Conservation (phyloP, 2,797 vertebrate species). For the Simalia tracyae region DNA sequence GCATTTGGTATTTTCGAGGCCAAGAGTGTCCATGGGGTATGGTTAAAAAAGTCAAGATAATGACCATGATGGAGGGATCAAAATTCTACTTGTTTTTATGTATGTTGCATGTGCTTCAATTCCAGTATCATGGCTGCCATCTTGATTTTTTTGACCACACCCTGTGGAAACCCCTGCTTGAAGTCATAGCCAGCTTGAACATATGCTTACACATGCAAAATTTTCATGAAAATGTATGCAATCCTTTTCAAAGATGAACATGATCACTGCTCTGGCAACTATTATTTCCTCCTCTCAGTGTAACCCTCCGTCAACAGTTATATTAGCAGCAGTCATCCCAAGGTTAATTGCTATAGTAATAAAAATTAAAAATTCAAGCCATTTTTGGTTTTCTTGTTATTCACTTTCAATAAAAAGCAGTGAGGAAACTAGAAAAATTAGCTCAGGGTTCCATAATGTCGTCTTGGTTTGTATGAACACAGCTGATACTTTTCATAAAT, state of each 20-base stretch:
- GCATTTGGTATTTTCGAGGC: background rate
- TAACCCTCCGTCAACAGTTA: background rate
- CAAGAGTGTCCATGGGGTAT: background rate
- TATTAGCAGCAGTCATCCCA: background rate
- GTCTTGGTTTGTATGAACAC: background rate
- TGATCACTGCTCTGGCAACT: no score
- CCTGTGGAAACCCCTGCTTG: no score
- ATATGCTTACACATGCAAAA: no score
- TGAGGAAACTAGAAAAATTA: background rate
- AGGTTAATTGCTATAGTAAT: background rate
- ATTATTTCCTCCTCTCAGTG: background rate
- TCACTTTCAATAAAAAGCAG: background rate
- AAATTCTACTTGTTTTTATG: no score
- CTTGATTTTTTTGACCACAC: no score
- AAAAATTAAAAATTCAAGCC: background rate
- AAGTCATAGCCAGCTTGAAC: no score
- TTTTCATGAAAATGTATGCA: no score
- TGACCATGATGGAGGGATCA: no score
- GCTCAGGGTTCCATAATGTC: background rate
- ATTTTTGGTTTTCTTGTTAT: background rate
- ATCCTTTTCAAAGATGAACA: no score
- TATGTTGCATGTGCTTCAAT: no score
- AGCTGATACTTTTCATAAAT: background rate
- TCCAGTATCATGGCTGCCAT: no score
- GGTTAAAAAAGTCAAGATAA: no score